These are phyloP conservation scores for Altica lythri DNA, from an alignment of 2,888 invertebrate species.

Conservation along the genomic window DNA sequence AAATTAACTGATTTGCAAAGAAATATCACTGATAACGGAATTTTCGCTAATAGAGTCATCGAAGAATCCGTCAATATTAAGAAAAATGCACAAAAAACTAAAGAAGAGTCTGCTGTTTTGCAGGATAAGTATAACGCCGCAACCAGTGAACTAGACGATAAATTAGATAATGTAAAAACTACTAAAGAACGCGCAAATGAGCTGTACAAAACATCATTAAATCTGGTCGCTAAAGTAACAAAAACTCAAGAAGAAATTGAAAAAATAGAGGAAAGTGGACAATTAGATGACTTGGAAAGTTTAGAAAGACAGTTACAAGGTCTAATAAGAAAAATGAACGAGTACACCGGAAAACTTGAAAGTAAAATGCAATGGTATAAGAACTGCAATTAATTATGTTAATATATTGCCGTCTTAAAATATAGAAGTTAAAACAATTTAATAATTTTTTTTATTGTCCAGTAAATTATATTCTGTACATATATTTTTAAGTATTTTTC, in stretches of 20 bases:
- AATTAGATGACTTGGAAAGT: conserved; percentile 57
- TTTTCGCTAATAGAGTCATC: conserved; percentile 80
- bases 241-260: conserved; percentile 51
- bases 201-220: conserved; percentile 78
- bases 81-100: conserved; percentile 72
- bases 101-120: conserved; percentile 67
- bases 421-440: conserved; percentile 10
- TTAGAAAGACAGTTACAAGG: conserved; percentile 65
- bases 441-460: conserved; percentile 23
- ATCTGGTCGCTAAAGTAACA: conserved; percentile 66
- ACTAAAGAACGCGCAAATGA: conserved; percentile 80
- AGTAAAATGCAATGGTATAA: conserved; percentile 66
- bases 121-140: conserved; percentile 74
- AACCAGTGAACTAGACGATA: conserved; percentile 70
- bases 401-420: conserved; percentile 7
- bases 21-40: conserved; percentile 80
- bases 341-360: conserved; percentile 66
- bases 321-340: conserved; percentile 66
- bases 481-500: conserved; percentile 30
- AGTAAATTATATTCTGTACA: conserved; percentile 28
- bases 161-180: conserved; percentile 75
- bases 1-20: conserved; percentile 78
- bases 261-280: conserved; percentile 47
- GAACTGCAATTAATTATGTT: conserved; percentile 56
- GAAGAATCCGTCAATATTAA: conserved; percentile 76